Conservation (phyloP, 2,797 vertebrate genomes). For the Poeciliopsis infans region DNA sequence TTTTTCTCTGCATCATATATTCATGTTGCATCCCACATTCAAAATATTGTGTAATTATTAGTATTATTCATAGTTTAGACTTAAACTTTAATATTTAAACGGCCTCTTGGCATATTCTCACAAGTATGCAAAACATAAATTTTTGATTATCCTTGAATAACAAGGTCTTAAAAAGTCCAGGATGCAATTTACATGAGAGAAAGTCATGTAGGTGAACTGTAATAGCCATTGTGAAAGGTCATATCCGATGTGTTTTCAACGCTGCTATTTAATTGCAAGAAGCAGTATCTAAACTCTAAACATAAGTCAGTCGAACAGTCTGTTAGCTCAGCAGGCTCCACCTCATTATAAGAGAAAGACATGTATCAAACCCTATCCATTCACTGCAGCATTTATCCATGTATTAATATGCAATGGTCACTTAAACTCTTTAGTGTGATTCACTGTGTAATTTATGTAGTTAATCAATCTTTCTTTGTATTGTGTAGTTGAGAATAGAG, state of each 20-base stretch:
- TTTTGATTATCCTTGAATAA: background rate
- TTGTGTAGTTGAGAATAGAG: slow-evolving; percentile 5
- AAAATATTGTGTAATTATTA: background rate
- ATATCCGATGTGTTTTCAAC: background rate
- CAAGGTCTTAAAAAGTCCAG: background rate
- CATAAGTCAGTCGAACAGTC: background rate
- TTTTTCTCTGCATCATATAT: background rate
- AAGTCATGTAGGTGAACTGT: background rate
- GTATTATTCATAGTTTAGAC: background rate
- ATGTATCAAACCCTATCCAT: background rate
- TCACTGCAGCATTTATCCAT: background rate
- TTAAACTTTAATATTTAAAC: background rate
- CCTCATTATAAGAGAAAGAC: background rate
- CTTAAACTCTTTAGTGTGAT: background rate
- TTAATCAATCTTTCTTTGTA: background rate
- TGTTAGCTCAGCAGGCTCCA: background rate
- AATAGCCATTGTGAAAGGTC: background rate
- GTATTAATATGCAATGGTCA: background rate
- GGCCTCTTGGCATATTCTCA: background rate
- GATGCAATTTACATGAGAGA: background rate
- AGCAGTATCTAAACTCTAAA: slow-evolving; percentile 16
- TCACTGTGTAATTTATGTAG: slow-evolving; percentile 11
- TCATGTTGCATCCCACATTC: background rate
- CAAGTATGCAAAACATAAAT: background rate
- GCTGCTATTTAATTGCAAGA: slow-evolving; percentile 36